These are phyloP conservation scores for Elgaria multicarinata DNA, from an alignment of 2,113 vertebrate species.

Conservation along the genomic window DNA sequence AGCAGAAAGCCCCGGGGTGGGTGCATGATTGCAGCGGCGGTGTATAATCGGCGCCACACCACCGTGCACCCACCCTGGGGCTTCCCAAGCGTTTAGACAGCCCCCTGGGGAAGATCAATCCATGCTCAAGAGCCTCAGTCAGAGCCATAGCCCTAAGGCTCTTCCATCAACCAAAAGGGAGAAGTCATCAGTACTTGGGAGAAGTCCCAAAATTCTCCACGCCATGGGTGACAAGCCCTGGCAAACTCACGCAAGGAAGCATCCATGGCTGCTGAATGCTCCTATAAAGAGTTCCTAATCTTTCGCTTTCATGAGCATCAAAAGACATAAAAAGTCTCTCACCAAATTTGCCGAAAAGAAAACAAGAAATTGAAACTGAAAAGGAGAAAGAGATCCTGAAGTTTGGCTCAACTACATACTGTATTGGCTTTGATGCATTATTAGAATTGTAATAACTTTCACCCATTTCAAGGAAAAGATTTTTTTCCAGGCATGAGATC, in stretches of 20 bases:
- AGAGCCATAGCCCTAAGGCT: slow-evolving; percentile 53
- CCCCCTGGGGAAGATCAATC: neutral
- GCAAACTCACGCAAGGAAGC: slow-evolving; percentile 49
- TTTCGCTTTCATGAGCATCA: slow-evolving; percentile 41
- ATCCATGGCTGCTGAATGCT: neutral
- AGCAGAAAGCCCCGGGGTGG: too few relatives aligned
- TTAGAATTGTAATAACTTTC: slow-evolving; percentile 58
- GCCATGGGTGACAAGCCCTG: slow-evolving; percentile 19
- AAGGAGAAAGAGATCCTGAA: slow-evolving; percentile 14
- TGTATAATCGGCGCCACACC: too few relatives aligned
- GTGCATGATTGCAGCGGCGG: too few relatives aligned
- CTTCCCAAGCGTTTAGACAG: too few relatives aligned
- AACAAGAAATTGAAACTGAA: slow-evolving; percentile 8
- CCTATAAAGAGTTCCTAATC: neutral
- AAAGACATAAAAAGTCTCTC: slow-evolving; percentile 21
- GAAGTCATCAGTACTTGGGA: slow-evolving; percentile 56
- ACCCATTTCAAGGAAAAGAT: slow-evolving; percentile 69
- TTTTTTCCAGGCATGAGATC: slow-evolving; percentile 68
- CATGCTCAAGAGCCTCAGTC: slow-evolving; percentile 57
- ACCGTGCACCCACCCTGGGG: too few relatives aligned
- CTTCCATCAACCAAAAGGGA: slow-evolving; percentile 56
- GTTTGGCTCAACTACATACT: slow-evolving; percentile 13
- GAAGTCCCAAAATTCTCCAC: slow-evolving; percentile 54
- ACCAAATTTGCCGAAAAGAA: slow-evolving; percentile 48
- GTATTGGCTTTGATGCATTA: slow-evolving; percentile 64